Evolutionary conservation across 2,888 invertebrate species (phyloP), one percentile per base, ranked within the genome.

Genomic region (Bedellia somnulentella): DNA sequence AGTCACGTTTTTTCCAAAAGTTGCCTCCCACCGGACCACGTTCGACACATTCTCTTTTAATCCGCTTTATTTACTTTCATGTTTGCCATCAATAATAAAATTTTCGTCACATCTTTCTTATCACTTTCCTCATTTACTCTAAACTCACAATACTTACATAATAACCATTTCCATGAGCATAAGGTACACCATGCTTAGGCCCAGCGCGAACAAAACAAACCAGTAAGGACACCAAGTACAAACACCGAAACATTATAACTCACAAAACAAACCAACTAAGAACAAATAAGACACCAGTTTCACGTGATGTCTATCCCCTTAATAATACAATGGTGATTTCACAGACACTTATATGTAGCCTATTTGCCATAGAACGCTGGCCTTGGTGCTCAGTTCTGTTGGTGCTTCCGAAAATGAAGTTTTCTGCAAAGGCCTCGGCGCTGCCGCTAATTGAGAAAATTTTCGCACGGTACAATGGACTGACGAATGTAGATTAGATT

Each of bases 271-370:
- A 31, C 52, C 37, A 27, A 27, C 31, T 29, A 15, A 33, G 34
- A 40, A 34, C 41, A 38, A 9, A 18, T 18, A 18, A 6, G 18
- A 18, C 18, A 18, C 18, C 5, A 18, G 5, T 9, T 18, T 18
- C 18, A 9, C 9, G 23, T 22, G 45, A 41, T 44, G 49, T 43
- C 49, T 40, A 44, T 47, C 51, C 57, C 60, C 59, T 56, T 56
- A 73, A 57, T 73, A 67, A 38, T 41, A 54, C 54, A 54, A 55
- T 50, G 36, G 48, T 50, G 56, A 61, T 62, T 63, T 54, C 54
- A 51, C 64, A 59, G 44, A 53, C 59, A 60, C 64, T 73, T 75
- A 75, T 73, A 75, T 59, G 54, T 67, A 63, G 68, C 70, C 73
- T 62, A 71, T 67, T 68, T 45, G 49, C 33, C 28, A 41, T 43